Conservation (phyloP, 2,113 vertebrate species). For the Syrrhaptes paradoxus region DNA sequence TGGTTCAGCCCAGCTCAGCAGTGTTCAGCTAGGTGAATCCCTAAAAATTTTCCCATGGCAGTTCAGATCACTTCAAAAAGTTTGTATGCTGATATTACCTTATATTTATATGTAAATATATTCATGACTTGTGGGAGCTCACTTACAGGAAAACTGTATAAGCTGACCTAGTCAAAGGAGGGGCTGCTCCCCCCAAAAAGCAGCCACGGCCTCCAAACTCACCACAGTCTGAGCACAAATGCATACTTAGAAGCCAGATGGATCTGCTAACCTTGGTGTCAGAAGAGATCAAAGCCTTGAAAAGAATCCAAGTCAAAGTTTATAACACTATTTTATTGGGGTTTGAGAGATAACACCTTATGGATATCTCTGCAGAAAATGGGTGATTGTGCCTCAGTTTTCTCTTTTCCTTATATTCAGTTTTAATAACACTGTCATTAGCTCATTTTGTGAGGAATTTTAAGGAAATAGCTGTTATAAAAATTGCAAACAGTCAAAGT, state of each 20-base stretch:
- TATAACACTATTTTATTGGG: background rate
- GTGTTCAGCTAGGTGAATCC: background rate
- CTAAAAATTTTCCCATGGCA: background rate
- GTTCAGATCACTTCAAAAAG: background rate
- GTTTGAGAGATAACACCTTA: background rate
- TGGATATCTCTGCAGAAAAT: background rate
- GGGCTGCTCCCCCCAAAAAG: background rate
- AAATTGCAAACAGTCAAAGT: background rate
- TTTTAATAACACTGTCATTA: background rate
- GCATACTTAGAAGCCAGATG: background rate
- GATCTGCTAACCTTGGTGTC: background rate
- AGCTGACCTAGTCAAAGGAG: background rate
- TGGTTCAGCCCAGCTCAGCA: accelerated
- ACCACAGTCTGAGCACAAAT: background rate
- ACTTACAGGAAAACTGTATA: background rate
- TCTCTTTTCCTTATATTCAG: background rate
- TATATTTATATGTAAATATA: background rate
- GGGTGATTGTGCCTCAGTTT: background rate
- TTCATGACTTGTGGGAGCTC: background rate
- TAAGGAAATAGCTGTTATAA: background rate
- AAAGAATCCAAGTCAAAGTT: background rate
- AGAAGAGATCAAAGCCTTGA: background rate
- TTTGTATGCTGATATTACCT: background rate
- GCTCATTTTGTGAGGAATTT: background rate
- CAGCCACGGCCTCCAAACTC: background rate